Evolutionary conservation across 2,888 invertebrate genomes (phyloP).

Genomic region (Orthonychiurus folsomi): DNA sequence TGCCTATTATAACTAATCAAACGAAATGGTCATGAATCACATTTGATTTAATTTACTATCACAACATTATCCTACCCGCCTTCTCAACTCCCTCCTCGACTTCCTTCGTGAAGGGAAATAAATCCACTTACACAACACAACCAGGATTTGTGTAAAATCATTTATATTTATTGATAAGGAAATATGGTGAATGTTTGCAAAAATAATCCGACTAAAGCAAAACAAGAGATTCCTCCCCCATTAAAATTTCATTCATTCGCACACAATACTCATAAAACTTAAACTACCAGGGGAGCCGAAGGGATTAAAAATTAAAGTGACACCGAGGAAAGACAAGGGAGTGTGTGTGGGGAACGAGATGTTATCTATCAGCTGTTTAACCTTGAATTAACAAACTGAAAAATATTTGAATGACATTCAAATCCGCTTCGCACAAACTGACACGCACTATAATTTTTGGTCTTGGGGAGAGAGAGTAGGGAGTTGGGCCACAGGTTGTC

Average conservation of each 20-base stretch:
- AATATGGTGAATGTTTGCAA: neutral
- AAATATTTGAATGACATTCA: neutral
- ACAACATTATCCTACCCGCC: neutral
- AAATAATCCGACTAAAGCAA: conserved; percentile 17
- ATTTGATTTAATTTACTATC: neutral
- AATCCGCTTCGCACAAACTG: neutral
- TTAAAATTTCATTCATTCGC: conserved; percentile 3
- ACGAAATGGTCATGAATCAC: conserved; percentile 1
- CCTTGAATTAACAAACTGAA: neutral
- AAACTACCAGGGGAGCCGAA: neutral
- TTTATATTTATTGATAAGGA: neutral
- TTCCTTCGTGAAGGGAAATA: neutral
- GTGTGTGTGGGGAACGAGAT: neutral
- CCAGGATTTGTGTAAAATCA: neutral
- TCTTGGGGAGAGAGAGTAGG: neutral
- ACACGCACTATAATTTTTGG: neutral
- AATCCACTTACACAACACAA: neutral
- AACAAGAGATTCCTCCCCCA: conserved; percentile 15
- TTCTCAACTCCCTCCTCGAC: neutral
- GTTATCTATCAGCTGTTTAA: too few species aligned
- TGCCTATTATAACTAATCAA: neutral
- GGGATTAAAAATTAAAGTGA: neutral
- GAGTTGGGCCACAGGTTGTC: too few species aligned
- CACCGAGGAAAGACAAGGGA: neutral
- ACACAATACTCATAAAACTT: conserved; percentile 8